Base-by-base conservation (phyloP, 2,797 vertebrate species). In the Onychomys leucogaster region DNA sequence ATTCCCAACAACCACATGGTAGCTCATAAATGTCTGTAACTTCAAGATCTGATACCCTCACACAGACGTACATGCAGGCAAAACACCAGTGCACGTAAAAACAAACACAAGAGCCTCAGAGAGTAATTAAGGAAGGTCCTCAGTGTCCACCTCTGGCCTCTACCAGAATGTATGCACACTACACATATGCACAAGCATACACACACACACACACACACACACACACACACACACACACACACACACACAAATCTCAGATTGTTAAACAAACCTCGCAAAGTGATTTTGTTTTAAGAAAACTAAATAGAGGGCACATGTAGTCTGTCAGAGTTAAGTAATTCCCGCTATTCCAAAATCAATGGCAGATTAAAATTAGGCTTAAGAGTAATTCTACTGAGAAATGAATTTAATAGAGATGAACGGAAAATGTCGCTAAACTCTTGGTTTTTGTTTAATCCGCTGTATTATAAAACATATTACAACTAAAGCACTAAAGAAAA, bases 401-500 rank as follows among this genome's bases (percentile, higher is more conserved):
- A 95, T 96, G 94, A 97, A 63, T 97, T 98, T 96, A 97, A 98
- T 91, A 98, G 97, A 98, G 96, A 94, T 94, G 82, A 97, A 61
- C 77, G 84, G 52, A 41, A 97, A 98, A 98, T 92, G 92, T 96
- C 29, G 1, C 90, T 97, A 90, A 97, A 98, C 97, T 94, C 49
- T 83, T 94, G 96, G 95, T 94, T 97, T 97, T 95, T 97, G 90
- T 97, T 98, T 98, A 98, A 98, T 99, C 98, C 90, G 0, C 98
- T 94, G 97, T 94, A 78, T 98, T 98, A 80, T 27, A 86, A 88
- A 93, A 90, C 98, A 97, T 97, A 96, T 94, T 67, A 93, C 97
- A 95, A 96, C 96, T 89, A 29, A 97, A 98, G 98, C 98, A 98
- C 98, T 98, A 98, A 98, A 98, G 98, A 96, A 98, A 98, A 98